Evolutionary conservation across 2,113 vertebrate species (phyloP).

Genomic region (Paradoxurus hermaphroditus): DNA sequence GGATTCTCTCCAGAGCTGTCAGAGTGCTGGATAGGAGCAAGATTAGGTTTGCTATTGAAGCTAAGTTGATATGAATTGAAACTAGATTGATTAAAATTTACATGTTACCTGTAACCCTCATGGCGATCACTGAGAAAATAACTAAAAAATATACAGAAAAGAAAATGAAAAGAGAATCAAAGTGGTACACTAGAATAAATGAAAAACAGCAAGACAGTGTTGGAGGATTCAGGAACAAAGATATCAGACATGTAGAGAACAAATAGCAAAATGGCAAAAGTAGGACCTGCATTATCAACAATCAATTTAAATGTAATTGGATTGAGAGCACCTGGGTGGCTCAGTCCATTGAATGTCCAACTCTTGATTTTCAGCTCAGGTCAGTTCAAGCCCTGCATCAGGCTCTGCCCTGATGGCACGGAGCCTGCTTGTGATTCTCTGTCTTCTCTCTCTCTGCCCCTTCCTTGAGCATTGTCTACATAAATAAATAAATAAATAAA

Average conservation of each 20-base stretch:
- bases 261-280: neutral
- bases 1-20: neutral
- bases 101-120: neutral
- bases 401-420: too few relatives aligned
- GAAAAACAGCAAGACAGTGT: neutral
- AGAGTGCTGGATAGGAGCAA: neutral
- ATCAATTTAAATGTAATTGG: neutral
- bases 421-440: too few relatives aligned
- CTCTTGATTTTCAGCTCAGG: too few relatives aligned
- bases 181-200: neutral
- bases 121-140: neutral
- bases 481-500: too few relatives aligned
- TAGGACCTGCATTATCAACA: neutral
- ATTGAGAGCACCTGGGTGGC: neutral
- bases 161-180: neutral
- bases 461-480: too few relatives aligned
- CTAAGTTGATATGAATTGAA: neutral
- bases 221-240: neutral
- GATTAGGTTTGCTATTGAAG: neutral
- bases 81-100: neutral
- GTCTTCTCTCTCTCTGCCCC: too few relatives aligned
- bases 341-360: too few relatives aligned
- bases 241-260: neutral
- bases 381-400: too few relatives aligned
- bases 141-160: neutral